Evolutionary conservation across 35 echinoderm and acorn worm genomes (phyloP), one percentile per base, ranked within the genome.

Genomic region (Hemicentrotus pulcherrimus): DNA sequence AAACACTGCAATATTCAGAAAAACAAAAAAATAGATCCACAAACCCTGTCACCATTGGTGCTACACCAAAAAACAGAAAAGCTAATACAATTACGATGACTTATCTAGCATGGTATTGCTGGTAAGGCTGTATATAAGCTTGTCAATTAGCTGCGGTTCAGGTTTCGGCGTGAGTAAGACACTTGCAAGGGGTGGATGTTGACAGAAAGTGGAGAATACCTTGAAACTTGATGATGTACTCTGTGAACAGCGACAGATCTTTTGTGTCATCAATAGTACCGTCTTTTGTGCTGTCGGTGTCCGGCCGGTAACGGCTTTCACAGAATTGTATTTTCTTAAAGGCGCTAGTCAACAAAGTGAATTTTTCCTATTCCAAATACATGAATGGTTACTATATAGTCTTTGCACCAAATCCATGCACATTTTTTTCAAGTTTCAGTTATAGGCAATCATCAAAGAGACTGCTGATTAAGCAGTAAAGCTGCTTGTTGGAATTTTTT

Each of bases 221-320:
- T 78, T 78, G 65, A 78, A 78, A 78, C 65, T 24, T 78, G 65
- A 78, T 28, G 65, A 78, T 78, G 65, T n/a, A 78, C 65, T 78
- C 65, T n/a, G 28, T 78, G 65, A 78, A 78, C 65, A 78, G 65
- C 6, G 65, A 78, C 65, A 78, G 19, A 3, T 6, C 65, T 78
- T n/a, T 78, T 78, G 65, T 78, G 65, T n/a, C 65, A 78, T 78
- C 65, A 78, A 78, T 14, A 78, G 65, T 22, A 78, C 65, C 19
- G 65, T 78, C 65, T 78, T 78, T 78, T 78, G 65, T 78, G 22
- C 24, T 4, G 22, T 55, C 8, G 50, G 50, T 55, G 50, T 55
- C 19, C 28, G 19, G 65, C 19, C 22, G 3, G 65, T 78, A 16
- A 11, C 16, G 19, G 65, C 65, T 22, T 78, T 78, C 65, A 78